Evolutionary conservation across 2,888 invertebrate species (phyloP).

Genomic region (Fragum sueziense): DNA sequence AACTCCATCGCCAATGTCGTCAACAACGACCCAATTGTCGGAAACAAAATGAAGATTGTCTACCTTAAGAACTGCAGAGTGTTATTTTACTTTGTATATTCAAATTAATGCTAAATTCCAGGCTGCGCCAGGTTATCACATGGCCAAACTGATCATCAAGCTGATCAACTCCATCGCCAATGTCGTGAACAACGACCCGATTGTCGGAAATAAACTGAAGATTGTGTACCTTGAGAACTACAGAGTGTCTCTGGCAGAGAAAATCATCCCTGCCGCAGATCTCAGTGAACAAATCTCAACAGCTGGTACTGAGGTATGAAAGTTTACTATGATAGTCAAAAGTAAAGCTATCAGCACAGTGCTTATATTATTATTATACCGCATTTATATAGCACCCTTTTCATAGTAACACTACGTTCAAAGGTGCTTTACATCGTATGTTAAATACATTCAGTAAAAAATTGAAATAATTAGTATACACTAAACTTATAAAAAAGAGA

Average conservation of each 20-base stretch:
- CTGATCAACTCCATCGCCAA: constrained; percentile 95
- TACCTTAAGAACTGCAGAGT: constrained; percentile 99
- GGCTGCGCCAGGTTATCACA: constrained; percentile 99
- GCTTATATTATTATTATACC: too few relatives aligned
- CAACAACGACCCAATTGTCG: constrained; percentile 99
- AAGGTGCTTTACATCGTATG: too few relatives aligned
- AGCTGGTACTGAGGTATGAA: constrained; percentile 96
- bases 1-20: constrained; percentile 95
- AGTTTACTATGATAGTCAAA: too few relatives aligned
- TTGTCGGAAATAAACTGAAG: constrained; percentile 97
- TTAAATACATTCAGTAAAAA: too few relatives aligned
- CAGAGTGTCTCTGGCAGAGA: constrained; percentile 98
- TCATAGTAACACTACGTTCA: too few relatives aligned
- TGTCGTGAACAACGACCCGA: constrained; percentile 98
- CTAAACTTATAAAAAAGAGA: too few relatives aligned
- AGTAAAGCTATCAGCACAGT: too few relatives aligned
- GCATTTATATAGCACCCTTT: too few relatives aligned
- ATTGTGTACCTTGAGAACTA: constrained; percentile 99
- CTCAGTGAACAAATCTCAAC: constrained; percentile 99
- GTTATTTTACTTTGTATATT: too few relatives aligned
- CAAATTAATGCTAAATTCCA: too few relatives aligned
- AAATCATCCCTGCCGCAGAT: constrained; percentile 99
- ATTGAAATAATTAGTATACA: too few relatives aligned
- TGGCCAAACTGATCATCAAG: constrained; percentile 99
- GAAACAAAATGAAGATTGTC: constrained; percentile 95